Base-by-base conservation (phyloP, 1,140 invertebrate species). In the Schmidtea mediterranea region DNA sequence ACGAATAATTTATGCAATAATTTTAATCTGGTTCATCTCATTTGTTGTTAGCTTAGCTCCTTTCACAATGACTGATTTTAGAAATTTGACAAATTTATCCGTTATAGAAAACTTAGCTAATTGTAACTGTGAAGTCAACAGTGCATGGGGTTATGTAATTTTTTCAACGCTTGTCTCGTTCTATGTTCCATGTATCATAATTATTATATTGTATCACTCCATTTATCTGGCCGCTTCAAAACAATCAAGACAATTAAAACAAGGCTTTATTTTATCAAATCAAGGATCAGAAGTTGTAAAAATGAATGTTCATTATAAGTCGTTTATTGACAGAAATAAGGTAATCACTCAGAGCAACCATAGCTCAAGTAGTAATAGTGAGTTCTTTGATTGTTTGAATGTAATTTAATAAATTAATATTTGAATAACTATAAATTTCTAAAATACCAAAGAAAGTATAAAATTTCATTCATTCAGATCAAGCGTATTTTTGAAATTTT, bases 41-140 rank as follows among this genome's bases (percentile, higher is more conserved):
- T 26, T 3, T 16, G 15, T 19, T 2, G 19, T 21, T 40, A 16
- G 19, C 26, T 49, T 47, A 43, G 26, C 9, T 48, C 48, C 39
- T 5, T 16, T 16, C 39, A 16, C 19, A 5, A 16, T 16, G 13
- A 41, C 3, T 15, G n/a, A 15, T 41, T 15, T 16, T 15, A 8
- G n/a, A 41, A 41, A 8, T 5, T 5, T 19, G 82, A 82, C 82
- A 80, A 66, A 84, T 87, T 56, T 87, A 82, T 6, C 79, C 89
- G 87, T 64, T 65, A 87, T 39, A 8, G 2, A 21, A 6, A 24
- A 16, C 6, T n/a, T 2, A 21, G 22, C n/a, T n/a, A 5, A 2
- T 1, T 39, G 41, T n/a, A 54, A 58, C 22, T 70, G 68, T 55
- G 55, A 59, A 19, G 64, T 71, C 0, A 68, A 62, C 26, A 58